Base-by-base conservation (phyloP, 2,797 vertebrate species). In the Microctenopoma stevenorrisi region DNA sequence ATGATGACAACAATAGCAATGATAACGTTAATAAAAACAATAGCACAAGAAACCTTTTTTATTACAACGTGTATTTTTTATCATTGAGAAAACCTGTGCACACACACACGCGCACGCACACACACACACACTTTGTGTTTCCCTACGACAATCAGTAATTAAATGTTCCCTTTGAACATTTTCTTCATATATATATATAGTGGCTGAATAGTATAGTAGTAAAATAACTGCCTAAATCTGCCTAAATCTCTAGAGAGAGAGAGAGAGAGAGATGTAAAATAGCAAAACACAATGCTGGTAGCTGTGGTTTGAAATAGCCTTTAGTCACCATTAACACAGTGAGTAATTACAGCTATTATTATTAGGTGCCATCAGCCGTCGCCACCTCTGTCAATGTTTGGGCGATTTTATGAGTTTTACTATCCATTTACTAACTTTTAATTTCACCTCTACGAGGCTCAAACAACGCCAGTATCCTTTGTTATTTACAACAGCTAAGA, bases 1-100 rank as follows among this genome's bases (percentile, higher is more conserved):
- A 74, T 84, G 81, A 86, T 87, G 85, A 90, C 71, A 85, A 90
- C 89, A 91, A 90, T 90, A 92, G 93, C 89, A 89, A 92, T 91
- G 89, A 38, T 38, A 91, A 93, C 82, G 59, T 85, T 87, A 90
- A 90, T 89, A 95, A 94, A 94, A 94, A 93, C 91, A 94, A 95
- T 95, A 95, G 94, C 94, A 95, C 94, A 95, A 95, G 91, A 81
- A 93, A 88, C 73, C 74, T 25, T 47, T 64, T 59, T 33, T n/a
- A 16, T 60, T 25, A 16, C 65, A 26, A 5, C 68, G 64, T 51
- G 4, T 51, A 1, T 51, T 16, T 53, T 12, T 47, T 64, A 52
- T 43, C 18, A 28, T 3, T 5, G 13, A 44, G 7, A 43, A 47
- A 37, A 54, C 9, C 0, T 4, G 0, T 13, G 64, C 44, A 43